Percentiles rank a stretch among this genome's conserved stretches.
Evolutionary conservation across 2,888 invertebrate species (phyloP).

Genomic region (Cantharis lateralis): DNA sequence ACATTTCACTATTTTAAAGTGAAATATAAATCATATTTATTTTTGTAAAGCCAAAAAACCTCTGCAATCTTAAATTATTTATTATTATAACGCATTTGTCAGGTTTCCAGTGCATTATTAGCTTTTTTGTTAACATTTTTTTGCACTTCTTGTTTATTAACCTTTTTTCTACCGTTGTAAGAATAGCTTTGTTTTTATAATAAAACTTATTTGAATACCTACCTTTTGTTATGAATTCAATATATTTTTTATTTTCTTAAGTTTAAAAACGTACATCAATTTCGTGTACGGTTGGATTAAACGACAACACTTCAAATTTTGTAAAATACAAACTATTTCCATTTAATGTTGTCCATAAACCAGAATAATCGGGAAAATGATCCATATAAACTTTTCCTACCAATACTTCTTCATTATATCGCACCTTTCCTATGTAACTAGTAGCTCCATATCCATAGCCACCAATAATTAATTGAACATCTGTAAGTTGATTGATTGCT

Average conservation of each 20-base stretch:
- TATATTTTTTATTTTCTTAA: too few species aligned
- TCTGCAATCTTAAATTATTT: background rate
- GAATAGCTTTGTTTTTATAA: background rate
- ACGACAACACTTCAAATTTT: background rate
- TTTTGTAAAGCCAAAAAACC: background rate
- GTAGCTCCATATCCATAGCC: slow-evolving; percentile 9
- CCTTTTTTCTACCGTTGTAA: background rate
- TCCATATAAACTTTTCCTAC: background rate
- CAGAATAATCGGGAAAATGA: too few species aligned
- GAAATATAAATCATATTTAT: background rate
- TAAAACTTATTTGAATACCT: background rate
- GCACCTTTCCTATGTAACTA: slow-evolving; percentile 15
- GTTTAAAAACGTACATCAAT: too few species aligned
- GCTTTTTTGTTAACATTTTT: background rate
- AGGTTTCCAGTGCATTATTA: background rate
- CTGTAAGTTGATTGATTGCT: background rate
- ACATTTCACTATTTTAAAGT: background rate
- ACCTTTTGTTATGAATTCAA: background rate
- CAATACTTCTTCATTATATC: background rate
- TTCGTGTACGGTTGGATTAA: background rate
- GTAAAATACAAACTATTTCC: background rate
- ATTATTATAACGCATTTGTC: background rate
- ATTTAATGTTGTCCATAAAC: background rate
- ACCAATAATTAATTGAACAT: slow-evolving; percentile 8
- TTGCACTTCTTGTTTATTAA: background rate